Conservation (phyloP, 2,888 invertebrate genomes). For the Balanococcus diminutus region DNA sequence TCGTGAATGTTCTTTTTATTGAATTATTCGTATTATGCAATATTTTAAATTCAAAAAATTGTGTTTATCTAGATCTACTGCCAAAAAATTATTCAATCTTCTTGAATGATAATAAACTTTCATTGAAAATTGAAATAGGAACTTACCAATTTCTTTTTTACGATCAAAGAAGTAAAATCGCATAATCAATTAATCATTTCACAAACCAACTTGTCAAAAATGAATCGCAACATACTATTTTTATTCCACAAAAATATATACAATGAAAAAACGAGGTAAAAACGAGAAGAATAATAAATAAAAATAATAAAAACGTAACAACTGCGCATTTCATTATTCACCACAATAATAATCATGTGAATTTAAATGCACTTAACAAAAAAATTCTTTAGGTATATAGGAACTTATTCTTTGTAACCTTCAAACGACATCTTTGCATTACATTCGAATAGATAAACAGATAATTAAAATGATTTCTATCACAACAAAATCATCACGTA, state of each 20-base stretch:
- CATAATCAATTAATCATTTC: too few relatives aligned
- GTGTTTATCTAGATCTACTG: too few relatives aligned
- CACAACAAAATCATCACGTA: slow-evolving; percentile 32
- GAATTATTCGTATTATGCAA: too few relatives aligned
- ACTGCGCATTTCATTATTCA: background rate
- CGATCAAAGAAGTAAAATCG: too few relatives aligned
- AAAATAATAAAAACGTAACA: slow-evolving; percentile 4
- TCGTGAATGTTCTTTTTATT: too few relatives aligned
- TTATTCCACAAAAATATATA: background rate
- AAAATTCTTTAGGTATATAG: background rate
- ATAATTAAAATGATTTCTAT: background rate
- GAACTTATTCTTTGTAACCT: background rate
- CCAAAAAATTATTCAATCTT: too few relatives aligned
- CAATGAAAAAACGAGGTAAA: background rate
- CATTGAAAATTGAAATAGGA: too few relatives aligned
- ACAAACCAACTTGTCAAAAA: too few relatives aligned
- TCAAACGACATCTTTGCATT: background rate
- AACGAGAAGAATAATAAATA: background rate
- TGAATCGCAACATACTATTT: too few relatives aligned
- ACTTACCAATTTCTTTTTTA: too few relatives aligned
- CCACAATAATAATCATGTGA: background rate
- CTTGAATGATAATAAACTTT: too few relatives aligned
- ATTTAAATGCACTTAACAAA: slow-evolving; percentile 7
- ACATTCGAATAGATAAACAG: background rate
- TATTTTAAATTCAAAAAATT: too few relatives aligned